These are phyloP conservation scores for Chlamydotis undulata DNA, from an alignment of 2,113 vertebrate genomes.

Conservation along the genomic window DNA sequence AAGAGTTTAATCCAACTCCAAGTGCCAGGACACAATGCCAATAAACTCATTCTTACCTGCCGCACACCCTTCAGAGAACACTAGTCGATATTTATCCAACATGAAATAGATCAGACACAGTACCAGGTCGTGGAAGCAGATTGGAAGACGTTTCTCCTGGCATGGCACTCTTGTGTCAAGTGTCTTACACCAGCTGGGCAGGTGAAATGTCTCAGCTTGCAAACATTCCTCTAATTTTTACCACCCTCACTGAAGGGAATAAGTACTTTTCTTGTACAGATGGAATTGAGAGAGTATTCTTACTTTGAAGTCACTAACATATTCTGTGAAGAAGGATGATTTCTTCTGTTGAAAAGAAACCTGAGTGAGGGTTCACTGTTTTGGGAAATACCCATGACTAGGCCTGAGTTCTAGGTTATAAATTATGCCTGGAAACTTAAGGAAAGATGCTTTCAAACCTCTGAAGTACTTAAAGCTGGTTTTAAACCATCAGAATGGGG, in stretches of 20 bases:
- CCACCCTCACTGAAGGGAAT: neutral
- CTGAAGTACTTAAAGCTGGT: neutral
- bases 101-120: neutral
- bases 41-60: neutral
- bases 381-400: neutral
- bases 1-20: neutral
- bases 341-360: neutral
- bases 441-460: neutral
- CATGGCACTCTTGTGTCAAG: neutral
- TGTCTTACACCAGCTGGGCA: neutral
- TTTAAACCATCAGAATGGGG: neutral
- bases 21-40: neutral
- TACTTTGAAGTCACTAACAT: neutral
- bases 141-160: neutral
- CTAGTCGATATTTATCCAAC: fast-evolving
- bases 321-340: neutral
- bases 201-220: neutral
- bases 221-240: neutral
- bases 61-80: neutral
- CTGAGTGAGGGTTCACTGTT: neutral
- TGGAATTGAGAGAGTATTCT: neutral
- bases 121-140: neutral
- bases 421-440: neutral
- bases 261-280: neutral
- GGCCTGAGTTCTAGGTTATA: neutral